Conservation (phyloP, 37 sponge, comb jelly and placozoan genomes). For the Aplysina aerophoba region DNA sequence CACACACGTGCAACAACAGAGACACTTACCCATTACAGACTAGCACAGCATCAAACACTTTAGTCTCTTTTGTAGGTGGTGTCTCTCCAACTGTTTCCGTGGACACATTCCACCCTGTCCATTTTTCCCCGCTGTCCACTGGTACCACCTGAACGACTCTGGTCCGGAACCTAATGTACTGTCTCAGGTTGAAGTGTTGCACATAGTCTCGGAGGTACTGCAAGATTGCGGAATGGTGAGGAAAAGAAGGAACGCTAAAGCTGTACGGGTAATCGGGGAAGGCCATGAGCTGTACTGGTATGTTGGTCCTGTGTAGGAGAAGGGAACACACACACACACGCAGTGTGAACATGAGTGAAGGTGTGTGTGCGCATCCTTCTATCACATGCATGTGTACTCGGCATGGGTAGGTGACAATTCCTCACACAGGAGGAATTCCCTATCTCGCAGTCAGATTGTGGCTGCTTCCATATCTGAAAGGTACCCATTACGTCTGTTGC, state of each 20-base stretch:
- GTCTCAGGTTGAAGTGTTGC: conserved; percentile 48
- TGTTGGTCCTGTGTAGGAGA: conserved; percentile 60
- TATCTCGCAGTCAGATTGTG: too few species aligned
- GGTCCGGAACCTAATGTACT: conserved; percentile 55
- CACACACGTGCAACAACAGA: not conserved
- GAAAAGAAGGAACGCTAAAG: conserved; percentile 61
- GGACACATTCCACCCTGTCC: conserved; percentile 54
- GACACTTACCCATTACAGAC: conserved; percentile 82
- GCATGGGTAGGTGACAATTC: too few species aligned
- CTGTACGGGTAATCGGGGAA: conserved; percentile 74
- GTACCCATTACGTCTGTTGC: too few species aligned
- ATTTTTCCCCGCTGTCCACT: not conserved
- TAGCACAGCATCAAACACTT: conserved; percentile 69
- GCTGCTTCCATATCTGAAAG: too few species aligned
- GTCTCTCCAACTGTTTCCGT: conserved; percentile 13
- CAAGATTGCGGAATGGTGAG: conserved; percentile 58
- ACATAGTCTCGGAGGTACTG: conserved; percentile 64
- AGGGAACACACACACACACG: not conserved
- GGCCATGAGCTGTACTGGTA: conserved; percentile 79
- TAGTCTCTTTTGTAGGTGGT: not conserved
- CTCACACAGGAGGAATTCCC: too few species aligned
- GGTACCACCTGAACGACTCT: conserved; percentile 52
- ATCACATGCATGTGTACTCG: too few species aligned
- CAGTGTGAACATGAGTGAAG: too few species aligned
- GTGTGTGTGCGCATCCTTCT: too few species aligned